Conservation (phyloP, 2,797 vertebrate species). For the Crenichthys baileyi region DNA sequence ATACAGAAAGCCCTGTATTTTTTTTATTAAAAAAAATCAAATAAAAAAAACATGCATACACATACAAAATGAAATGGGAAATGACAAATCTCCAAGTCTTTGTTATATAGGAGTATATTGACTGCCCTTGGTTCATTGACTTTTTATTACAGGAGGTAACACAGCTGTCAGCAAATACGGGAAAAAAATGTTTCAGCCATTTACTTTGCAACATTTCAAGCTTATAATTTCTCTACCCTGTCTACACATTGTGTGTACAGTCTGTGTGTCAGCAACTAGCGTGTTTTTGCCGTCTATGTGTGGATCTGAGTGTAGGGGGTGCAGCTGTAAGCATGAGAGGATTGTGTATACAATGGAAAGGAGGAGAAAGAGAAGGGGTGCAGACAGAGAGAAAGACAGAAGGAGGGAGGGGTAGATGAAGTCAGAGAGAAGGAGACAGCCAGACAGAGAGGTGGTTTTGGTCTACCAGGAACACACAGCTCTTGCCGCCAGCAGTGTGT, state of each 20-base stretch:
- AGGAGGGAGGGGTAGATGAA: conserved; percentile 40
- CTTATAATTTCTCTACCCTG: conserved; percentile 76
- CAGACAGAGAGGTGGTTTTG: conserved; percentile 72
- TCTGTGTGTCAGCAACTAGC: conserved; percentile 66
- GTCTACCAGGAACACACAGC: conserved; percentile 74
- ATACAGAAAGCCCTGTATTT: conserved; percentile 68
- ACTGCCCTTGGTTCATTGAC: conserved; percentile 89
- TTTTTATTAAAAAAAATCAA: conserved; percentile 37
- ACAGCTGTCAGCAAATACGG: conserved; percentile 82
- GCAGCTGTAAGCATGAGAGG: conserved; percentile 55
- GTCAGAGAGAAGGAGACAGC: conserved; percentile 50
- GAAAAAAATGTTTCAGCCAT: conserved; percentile 82
- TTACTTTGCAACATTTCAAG: conserved; percentile 82
- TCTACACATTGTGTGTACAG: conserved; percentile 36
- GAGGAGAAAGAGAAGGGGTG: conserved; percentile 53
- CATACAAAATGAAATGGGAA: conserved; percentile 55
- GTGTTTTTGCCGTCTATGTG: conserved; percentile 47
- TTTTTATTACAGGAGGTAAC: conserved; percentile 93
- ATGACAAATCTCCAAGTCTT: conserved; percentile 78
- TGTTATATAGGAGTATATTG: conserved; percentile 85
- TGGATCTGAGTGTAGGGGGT: conserved; percentile 53
- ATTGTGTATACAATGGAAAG: conserved; percentile 40
- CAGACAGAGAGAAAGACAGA: conserved; percentile 45
- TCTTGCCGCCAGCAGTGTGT: conserved; percentile 75
- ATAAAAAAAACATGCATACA: conserved; percentile 46